Base-by-base conservation (phyloP, 2,113 vertebrate genomes). In the Glaucidium brasilianum region DNA sequence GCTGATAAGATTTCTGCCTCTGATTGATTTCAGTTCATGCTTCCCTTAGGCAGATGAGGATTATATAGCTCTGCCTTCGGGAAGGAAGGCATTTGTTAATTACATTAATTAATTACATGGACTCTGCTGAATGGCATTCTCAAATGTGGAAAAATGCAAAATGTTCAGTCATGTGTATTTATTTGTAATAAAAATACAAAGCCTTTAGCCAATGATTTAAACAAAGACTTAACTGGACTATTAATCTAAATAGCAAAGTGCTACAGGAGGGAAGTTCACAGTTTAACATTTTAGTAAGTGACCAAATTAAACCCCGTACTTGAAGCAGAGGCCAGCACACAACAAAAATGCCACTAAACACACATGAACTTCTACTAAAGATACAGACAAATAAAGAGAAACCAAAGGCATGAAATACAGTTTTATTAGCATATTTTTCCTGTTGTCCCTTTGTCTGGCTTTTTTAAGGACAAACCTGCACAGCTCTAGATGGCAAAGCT, bases 331-430 rank as follows among this genome's bases (percentile, higher is more conserved):
- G 19, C 20, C 52, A 85, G 45, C 41, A 49, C 41, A 39, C 9
- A 52, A 19, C 22, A 53, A 59, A 84, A 85, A 67, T 14, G 47
- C 20, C 1, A 0, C 52, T 49, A 22, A 85, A 66, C 7, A 17
- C 2, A 0, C 11, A 21, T 0, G 7, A 45, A 3, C n/a, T 56
- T 88, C 37, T 49, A 53, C 26, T 73, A 52, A 71, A 56, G n/a
- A 56, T 64, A 50, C 16, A 67, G 30, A 49, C 22, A 77, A 73
- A 78, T 21, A 56, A 88, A 71, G n/a, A 52, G 37, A 71, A 89
- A 12, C 3, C 7, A 15, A 67, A 66, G 18, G 35, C 5, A 47
- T 15, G 1, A 69, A 60, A 58, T 56, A 30, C 0, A 0, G 5
- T 34, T 85, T 66, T 45, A 35, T 22, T 75, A 27, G 37, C 18